Conservation (phyloP, 2,888 invertebrate species). For the Cryptus viduatorius region DNA sequence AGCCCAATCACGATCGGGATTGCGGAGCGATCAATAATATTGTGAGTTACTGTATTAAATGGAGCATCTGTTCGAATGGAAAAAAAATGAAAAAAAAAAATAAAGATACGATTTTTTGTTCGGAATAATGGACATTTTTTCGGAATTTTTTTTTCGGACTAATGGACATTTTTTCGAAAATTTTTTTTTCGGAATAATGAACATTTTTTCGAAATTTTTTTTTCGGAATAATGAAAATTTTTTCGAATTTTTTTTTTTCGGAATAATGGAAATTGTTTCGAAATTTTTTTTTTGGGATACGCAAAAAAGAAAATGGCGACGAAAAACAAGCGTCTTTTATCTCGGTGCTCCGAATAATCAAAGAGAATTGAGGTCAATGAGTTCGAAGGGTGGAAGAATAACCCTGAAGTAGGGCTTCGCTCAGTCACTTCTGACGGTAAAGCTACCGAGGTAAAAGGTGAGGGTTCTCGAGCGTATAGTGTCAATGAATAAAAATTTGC, state of each 20-base stretch:
- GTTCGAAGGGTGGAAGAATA: slow-evolving; percentile 6
- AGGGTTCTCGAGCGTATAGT: slow-evolving; percentile 81
- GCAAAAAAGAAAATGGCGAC: too few species aligned
- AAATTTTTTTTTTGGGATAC: not conserved
- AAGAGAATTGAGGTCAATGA: not conserved
- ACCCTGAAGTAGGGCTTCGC: not conserved
- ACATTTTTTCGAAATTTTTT: not conserved
- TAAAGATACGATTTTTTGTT: not conserved
- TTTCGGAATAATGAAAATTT: not conserved
- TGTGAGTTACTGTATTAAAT: not conserved
- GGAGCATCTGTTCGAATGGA: not conserved
- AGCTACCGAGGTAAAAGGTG: slow-evolving; percentile 65
- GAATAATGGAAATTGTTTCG: not conserved
- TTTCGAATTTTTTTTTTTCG: not conserved
- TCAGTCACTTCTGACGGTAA: slow-evolving; percentile 43
- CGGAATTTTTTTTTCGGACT: not conserved
- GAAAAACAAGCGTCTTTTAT: not conserved
- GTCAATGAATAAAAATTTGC: slow-evolving; percentile 85
- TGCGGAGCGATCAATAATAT: slow-evolving; percentile 41
- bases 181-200: not conserved
- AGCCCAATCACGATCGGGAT: slow-evolving; percentile 55
- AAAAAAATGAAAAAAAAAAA: not conserved
- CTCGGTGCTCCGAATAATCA: not conserved
- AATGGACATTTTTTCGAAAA: not conserved
- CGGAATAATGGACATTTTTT: not conserved